Base-by-base conservation (phyloP, 2,797 vertebrate species). In the Pygocentrus nattereri region DNA sequence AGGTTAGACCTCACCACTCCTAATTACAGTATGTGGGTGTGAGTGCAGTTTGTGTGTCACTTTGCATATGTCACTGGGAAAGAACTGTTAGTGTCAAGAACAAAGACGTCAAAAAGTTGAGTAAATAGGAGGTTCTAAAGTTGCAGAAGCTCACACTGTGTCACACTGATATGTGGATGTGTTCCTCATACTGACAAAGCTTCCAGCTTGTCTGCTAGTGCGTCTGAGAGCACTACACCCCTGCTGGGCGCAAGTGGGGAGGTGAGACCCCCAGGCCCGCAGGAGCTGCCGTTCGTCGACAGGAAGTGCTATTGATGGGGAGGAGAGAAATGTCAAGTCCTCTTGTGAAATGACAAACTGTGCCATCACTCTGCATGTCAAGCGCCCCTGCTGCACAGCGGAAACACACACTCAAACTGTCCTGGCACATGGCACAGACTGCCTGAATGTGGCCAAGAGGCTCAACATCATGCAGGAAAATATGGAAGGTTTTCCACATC, bases 271-370 rank as follows among this genome's bases (percentile, higher is more conserved):
- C 58, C 69, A 64, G 69, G 54, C 70, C 41, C 8, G 27, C 30
- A 76, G 38, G 70, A 82, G 69, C 76, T 78, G 81, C 73, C 30
- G 31, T 61, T 67, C 64, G 54, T 41, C 58, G 62, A 68, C 69
- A 83, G 76, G 69, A 83, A 78, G 21, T 13, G 3, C 52, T 41
- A 27, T 41, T 78, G 61, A 79, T 69, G 49, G 49, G 72, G 59
- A 81, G 76, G 54, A 75, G 25, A 15, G 25, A 83, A 85, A 82
- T 79, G 71, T 80, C 70, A 83, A 81, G 62, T 83, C 44, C 47
- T 75, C 65, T 75, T 65, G 56, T 70, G 70, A 59, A 72, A 69
- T 69, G 70, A 78, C 81, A 83, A 31, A 49, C 76, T 69, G 18
- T 56, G 72, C 76, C 85, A 49, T 78, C 74, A 5, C 44, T 79